phyloP scores from a whole-genome alignment of 2,113 vertebrate species.

The Sitta europaea region DNA sequence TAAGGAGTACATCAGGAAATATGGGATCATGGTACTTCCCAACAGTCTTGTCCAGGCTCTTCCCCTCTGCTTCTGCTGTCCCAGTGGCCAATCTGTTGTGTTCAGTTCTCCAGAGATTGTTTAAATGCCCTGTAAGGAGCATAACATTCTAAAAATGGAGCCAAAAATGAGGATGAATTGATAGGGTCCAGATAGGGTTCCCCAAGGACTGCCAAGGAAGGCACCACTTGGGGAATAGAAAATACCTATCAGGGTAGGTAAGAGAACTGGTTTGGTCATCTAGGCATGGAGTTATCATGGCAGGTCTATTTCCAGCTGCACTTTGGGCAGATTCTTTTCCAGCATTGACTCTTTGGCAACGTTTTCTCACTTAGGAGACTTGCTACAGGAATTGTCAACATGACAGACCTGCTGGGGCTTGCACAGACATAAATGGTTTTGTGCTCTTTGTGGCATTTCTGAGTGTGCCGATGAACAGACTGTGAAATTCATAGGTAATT shows the following conservation, averaged over 20 bases:
- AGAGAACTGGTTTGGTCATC: neutral
- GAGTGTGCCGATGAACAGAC: neutral
- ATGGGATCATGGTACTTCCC: neutral
- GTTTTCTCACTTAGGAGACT: neutral
- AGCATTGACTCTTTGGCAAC: rapidly evolving
- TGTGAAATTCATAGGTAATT: neutral
- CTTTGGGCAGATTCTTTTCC: neutral
- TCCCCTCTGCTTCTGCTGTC: neutral
- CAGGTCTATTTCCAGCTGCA: neutral
- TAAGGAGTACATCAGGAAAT: neutral
- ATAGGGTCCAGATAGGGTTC: neutral
- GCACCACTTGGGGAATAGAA: neutral
- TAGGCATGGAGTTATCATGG: neutral
- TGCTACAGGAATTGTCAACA: neutral
- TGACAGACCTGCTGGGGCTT: neutral
- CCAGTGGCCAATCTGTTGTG: neutral
- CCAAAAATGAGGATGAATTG: neutral
- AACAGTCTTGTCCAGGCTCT: neutral
- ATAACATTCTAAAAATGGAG: neutral
- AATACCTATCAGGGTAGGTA: neutral
- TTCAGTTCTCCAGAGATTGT: neutral
- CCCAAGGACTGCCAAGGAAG: neutral
- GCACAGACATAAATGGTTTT: neutral
- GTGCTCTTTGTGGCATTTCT: neutral
- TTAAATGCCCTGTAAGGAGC: neutral